Percentiles rank a stretch among this genome's conserved stretches.
Evolutionary conservation across 2,888 invertebrate genomes (phyloP).

Genomic region (Monoplex corrugatus): DNA sequence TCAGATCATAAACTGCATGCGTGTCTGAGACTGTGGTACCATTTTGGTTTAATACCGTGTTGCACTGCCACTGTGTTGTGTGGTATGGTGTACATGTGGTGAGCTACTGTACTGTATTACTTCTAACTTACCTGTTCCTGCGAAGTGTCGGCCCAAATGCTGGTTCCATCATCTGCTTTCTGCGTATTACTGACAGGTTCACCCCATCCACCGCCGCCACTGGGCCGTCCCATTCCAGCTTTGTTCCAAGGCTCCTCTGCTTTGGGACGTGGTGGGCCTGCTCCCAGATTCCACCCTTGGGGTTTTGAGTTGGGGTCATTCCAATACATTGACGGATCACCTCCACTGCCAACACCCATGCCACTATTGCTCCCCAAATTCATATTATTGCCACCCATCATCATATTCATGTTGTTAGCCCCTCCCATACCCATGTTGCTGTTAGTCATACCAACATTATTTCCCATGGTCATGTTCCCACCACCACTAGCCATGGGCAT

Average conservation of each 20-base stretch:
- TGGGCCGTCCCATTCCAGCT: conserved; percentile 51
- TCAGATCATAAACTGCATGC: no score
- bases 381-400: conserved; percentile 42
- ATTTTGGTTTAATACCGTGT: no score
- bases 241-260: conserved; percentile 60
- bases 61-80: no score
- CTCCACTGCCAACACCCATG: conserved; percentile 36
- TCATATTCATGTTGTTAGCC: conserved; percentile 42
- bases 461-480: conserved; percentile 46
- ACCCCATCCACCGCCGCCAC: conserved; percentile 71
- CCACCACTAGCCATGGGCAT: conserved; percentile 33
- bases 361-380: conserved; percentile 27
- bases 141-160: conserved; percentile 72
- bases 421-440: conserved; percentile 49
- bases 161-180: conserved; percentile 75
- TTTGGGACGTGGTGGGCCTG: conserved; percentile 50
- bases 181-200: conserved; percentile 63
- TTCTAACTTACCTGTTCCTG: conserved; percentile 70
- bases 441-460: conserved; percentile 50
- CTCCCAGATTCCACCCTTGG: conserved; percentile 52
- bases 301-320: conserved; percentile 53
- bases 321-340: conserved; percentile 49
- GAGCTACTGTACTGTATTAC: no score
- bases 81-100: no score
- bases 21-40: no score